These are phyloP conservation scores for Gopherus evgoodei DNA, from an alignment of 2,113 vertebrate genomes.

Conservation along the genomic window DNA sequence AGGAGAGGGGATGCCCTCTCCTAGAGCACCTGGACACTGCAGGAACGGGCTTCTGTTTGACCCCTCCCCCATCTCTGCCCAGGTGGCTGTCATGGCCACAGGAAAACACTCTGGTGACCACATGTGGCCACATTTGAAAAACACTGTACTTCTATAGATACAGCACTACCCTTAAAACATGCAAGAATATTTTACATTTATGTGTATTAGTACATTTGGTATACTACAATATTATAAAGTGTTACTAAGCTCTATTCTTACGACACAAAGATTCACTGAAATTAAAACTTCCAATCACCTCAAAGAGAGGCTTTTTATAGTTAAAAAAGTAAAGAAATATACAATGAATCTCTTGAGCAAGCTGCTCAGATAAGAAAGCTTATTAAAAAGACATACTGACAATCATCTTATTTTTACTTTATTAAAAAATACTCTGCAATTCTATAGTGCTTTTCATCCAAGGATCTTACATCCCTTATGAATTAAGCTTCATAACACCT, in stretches of 20 bases:
- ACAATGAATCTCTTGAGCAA: neutral
- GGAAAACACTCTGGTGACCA: too few species aligned
- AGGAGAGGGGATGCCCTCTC: too few species aligned
- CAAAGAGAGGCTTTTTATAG: neutral
- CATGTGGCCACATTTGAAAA: too few species aligned
- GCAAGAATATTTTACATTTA: neutral
- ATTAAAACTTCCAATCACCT: conserved; percentile 8
- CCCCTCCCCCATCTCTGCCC: too few species aligned
- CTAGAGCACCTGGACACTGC: too few species aligned
- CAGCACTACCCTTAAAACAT: neutral
- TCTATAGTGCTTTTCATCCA: neutral
- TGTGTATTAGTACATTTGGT: neutral
- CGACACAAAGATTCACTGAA: conserved; percentile 29
- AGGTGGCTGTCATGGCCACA: too few species aligned
- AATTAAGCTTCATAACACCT: neutral
- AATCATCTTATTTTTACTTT: neutral
- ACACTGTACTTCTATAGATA: conserved; percentile 52
- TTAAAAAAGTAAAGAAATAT: neutral
- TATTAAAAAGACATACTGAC: neutral
- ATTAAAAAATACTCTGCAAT: neutral
- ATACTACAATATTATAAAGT: neutral
- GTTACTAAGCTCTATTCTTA: neutral
- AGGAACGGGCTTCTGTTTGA: too few species aligned
- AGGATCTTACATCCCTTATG: neutral
- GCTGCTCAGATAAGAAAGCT: neutral